Percentiles rank a stretch among this genome's conserved stretches.
Evolutionary conservation across 2,113 vertebrate genomes (phyloP).

Genomic region (Nycticorax nycticorax): DNA sequence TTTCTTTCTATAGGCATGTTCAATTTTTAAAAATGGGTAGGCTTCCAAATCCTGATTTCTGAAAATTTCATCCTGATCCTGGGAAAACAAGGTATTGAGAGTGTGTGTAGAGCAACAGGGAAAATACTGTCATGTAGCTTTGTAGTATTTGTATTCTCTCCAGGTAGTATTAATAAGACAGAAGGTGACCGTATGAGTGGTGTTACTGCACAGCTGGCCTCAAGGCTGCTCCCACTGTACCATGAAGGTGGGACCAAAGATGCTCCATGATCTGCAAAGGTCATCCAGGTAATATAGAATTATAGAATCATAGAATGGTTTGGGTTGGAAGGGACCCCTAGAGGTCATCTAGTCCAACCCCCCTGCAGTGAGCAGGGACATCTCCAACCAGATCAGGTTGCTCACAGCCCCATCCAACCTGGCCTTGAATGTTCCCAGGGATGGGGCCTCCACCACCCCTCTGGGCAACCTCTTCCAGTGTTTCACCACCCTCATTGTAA

Average conservation of each 20-base stretch:
- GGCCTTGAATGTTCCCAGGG: too few relatives aligned
- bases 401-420: too few relatives aligned
- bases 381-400: too few relatives aligned
- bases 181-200: neutral
- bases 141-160: neutral
- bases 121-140: neutral
- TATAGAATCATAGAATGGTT: too few relatives aligned
- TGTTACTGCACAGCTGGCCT: neutral
- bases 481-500: too few relatives aligned
- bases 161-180: neutral
- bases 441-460: too few relatives aligned
- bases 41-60: neutral
- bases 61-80: neutral
- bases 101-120: rapidly evolving
- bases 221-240: neutral
- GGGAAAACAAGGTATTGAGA: neutral
- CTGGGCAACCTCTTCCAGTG: too few relatives aligned
- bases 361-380: too few relatives aligned
- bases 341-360: too few relatives aligned
- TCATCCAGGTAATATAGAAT: neutral
- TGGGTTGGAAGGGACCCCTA: too few relatives aligned
- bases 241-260: neutral
- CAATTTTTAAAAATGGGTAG: rapidly evolving
- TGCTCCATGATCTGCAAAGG: neutral
- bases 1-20: neutral